Evolutionary conservation across 2,888 invertebrate species (phyloP).

Genomic region (Cephus pulcher): DNA sequence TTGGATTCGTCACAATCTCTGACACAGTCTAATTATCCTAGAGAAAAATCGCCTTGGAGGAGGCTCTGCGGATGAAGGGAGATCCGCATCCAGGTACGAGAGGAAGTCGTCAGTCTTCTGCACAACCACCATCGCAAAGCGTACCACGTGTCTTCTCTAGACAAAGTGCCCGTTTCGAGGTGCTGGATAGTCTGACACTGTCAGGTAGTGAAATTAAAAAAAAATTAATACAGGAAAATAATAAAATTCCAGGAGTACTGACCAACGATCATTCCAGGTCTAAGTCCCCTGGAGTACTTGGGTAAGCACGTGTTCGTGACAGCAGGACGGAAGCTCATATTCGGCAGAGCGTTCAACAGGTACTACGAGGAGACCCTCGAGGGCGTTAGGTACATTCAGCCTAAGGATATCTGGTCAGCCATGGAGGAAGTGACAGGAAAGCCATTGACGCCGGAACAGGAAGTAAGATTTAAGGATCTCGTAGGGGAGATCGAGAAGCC

Average conservation of each 20-base stretch:
- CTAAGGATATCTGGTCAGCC: constrained; percentile 53
- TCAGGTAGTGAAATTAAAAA: neutral
- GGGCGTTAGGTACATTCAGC: constrained; percentile 41
- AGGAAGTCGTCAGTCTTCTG: constrained; percentile 39
- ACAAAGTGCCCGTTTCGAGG: constrained; percentile 79
- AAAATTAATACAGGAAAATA: neutral
- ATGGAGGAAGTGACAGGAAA: constrained; percentile 74
- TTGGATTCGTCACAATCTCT: too few species aligned
- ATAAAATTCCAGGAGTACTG: too few species aligned
- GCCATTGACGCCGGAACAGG: constrained; percentile 69
- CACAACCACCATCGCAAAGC: constrained; percentile 61
- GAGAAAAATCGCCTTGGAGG: constrained; percentile 77
- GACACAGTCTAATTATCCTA: constrained; percentile 52
- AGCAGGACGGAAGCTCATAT: constrained; percentile 52
- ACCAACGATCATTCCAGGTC: constrained; percentile 64
- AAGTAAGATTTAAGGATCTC: constrained; percentile 65
- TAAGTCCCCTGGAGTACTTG: constrained; percentile 79
- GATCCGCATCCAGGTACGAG: constrained; percentile 58
- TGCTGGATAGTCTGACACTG: constrained; percentile 75
- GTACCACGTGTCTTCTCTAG: constrained; percentile 82
- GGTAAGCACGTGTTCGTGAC: constrained; percentile 71
- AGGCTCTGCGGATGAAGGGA: constrained; percentile 73
- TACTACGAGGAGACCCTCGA: constrained; percentile 51
- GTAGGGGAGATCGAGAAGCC: constrained; percentile 67
- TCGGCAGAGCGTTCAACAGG: constrained; percentile 48